These are phyloP conservation scores for Platycercus adscitus DNA, from an alignment of 2,113 vertebrate species.

Conservation along the genomic window DNA sequence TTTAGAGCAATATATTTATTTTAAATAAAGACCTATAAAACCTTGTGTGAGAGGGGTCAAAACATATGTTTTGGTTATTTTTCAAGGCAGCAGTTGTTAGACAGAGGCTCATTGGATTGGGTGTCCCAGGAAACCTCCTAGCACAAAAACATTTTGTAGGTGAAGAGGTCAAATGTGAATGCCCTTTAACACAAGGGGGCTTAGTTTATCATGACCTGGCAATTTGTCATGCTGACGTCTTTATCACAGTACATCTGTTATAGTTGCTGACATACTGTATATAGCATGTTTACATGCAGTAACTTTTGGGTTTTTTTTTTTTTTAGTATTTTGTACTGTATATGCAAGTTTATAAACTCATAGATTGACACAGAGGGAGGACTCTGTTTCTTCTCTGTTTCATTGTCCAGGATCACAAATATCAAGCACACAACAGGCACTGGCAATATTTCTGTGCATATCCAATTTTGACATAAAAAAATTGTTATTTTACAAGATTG, in stretches of 20 bases:
- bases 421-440: not conserved
- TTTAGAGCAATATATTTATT: not conserved
- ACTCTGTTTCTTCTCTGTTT: not conserved
- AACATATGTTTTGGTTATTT: not conserved
- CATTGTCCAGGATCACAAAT: not conserved
- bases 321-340: not conserved
- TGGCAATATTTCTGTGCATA: not conserved
- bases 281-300: not conserved
- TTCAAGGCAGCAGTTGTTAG: slow-evolving; percentile 36
- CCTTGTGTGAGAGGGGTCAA: not conserved
- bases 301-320: accelerated
- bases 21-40: not conserved
- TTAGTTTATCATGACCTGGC: not conserved
- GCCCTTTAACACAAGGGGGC: not conserved
- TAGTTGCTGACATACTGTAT: not conserved
- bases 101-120: not conserved
- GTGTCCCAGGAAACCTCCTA: not conserved
- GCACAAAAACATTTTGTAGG: slow-evolving; percentile 8
- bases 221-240: not conserved
- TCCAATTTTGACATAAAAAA: not conserved
- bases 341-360: not conserved
- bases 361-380: not conserved
- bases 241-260: not conserved
- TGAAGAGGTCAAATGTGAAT: slow-evolving; percentile 31
- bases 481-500: not conserved